A percentile compares a stretch with the other conserved stretches of the same genome.
These are phyloP conservation scores for Alethe castanea DNA, from an alignment of 2,113 vertebrate species.

Conservation along the genomic window DNA sequence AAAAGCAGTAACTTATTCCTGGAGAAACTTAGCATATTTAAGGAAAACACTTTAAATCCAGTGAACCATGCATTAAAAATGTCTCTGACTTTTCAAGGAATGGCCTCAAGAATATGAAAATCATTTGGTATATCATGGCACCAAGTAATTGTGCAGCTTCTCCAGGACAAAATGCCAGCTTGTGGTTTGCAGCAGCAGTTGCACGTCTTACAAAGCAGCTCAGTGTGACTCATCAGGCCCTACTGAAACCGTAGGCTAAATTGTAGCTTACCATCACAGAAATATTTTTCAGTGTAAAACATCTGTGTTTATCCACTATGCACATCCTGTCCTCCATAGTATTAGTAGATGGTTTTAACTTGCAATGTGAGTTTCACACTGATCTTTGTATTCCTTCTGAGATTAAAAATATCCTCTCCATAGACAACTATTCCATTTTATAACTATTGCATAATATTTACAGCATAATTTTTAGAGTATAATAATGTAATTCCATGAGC, in stretches of 20 bases:
- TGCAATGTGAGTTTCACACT: neutral
- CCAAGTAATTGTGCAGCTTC: neutral
- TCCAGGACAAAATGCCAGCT: neutral
- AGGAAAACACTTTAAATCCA: neutral
- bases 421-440: neutral
- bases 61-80: neutral
- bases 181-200: neutral
- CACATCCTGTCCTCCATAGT: neutral
- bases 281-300: neutral
- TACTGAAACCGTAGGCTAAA: neutral
- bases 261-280: neutral
- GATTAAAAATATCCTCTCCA: neutral
- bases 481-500: rapidly evolving
- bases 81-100: neutral
- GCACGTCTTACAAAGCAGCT: neutral
- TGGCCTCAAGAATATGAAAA: neutral
- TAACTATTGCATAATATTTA: neutral
- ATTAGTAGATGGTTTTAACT: neutral
- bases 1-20: neutral
- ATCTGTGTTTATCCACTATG: neutral
- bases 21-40: neutral
- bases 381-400: neutral
- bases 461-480: neutral
- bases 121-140: neutral
- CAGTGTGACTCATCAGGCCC: neutral